These are phyloP conservation scores for Eospalax fontanierii DNA, from an alignment of 2,797 vertebrate genomes.

Conservation along the genomic window DNA sequence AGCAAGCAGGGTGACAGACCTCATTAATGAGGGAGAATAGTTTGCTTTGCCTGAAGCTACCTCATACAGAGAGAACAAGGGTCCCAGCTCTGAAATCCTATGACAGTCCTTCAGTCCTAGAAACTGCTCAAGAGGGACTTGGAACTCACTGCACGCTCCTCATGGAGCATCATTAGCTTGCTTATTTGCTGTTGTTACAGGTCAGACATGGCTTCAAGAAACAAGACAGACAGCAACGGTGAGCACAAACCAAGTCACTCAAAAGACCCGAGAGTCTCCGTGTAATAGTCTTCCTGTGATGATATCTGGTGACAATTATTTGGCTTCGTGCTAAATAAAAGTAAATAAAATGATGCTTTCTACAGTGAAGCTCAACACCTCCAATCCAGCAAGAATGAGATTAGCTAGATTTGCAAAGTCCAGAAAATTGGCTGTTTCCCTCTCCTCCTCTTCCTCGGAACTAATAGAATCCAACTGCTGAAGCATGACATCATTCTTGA, in stretches of 20 bases:
- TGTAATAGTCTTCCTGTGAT: too few relatives aligned
- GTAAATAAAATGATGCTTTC: constrained; percentile 55
- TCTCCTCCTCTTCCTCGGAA: constrained; percentile 82
- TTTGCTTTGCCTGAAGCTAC: not conserved
- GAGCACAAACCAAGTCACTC: constrained; percentile 9
- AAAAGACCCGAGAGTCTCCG: constrained; percentile 52
- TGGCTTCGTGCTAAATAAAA: constrained; percentile 58
- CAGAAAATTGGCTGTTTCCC: constrained; percentile 85
- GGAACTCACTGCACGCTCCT: constrained; percentile 30
- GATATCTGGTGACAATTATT: too few relatives aligned
- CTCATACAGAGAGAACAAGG: not conserved
- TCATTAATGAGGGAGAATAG: not conserved
- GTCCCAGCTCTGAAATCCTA: not conserved
- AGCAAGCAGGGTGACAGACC: not conserved
- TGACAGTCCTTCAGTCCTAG: constrained; percentile 3
- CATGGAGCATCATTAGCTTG: constrained; percentile 39
- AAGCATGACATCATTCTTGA: constrained; percentile 90
- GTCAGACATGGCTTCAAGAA: constrained; percentile 68
- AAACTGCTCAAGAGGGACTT: constrained; percentile 11
- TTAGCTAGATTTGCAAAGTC: constrained; percentile 74
- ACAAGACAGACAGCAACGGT: constrained; percentile 46
- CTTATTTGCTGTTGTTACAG: not conserved
- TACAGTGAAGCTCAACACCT: constrained; percentile 60
- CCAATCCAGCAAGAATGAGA: constrained; percentile 79
- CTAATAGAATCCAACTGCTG: constrained; percentile 91